phyloP scores from a whole-genome alignment of 2,797 vertebrate genomes.

The Intellagama lesueurii region DNA sequence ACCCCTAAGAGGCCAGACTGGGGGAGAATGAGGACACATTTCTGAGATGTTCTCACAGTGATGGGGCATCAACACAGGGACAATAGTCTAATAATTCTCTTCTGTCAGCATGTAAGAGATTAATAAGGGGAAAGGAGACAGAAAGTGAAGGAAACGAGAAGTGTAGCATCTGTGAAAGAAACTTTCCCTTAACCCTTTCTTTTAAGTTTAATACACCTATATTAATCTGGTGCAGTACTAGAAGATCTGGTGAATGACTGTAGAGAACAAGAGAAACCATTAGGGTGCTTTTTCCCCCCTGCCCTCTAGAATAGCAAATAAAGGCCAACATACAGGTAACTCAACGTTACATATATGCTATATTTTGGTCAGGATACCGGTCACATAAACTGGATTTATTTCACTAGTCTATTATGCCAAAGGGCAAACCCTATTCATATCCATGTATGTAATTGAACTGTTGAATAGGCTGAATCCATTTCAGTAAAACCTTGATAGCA shows the following conservation, averaged over 20 bases:
- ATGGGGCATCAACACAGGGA: background rate
- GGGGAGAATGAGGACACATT: background rate
- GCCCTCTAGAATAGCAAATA: background rate
- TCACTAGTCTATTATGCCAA: background rate
- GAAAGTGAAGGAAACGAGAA: background rate
- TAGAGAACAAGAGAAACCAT: background rate
- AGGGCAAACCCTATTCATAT: background rate
- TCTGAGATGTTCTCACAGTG: conserved; percentile 2
- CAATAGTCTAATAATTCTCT: background rate
- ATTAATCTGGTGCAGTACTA: background rate
- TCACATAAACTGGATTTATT: background rate
- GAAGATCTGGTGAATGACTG: background rate
- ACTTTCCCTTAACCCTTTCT: background rate
- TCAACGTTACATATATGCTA: background rate
- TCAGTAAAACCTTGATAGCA: background rate
- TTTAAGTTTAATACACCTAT: background rate
- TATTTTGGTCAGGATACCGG: background rate
- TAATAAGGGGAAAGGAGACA: background rate
- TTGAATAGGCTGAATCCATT: background rate
- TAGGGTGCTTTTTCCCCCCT: background rate
- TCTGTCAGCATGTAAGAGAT: background rate
- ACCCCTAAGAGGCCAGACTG: background rate
- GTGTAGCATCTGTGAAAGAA: background rate
- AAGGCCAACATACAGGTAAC: background rate
- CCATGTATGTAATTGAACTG: background rate